Evolutionary conservation across 2,888 invertebrate genomes (phyloP), one percentile per base, ranked within the genome.

Genomic region (Andrena trimmerana): DNA sequence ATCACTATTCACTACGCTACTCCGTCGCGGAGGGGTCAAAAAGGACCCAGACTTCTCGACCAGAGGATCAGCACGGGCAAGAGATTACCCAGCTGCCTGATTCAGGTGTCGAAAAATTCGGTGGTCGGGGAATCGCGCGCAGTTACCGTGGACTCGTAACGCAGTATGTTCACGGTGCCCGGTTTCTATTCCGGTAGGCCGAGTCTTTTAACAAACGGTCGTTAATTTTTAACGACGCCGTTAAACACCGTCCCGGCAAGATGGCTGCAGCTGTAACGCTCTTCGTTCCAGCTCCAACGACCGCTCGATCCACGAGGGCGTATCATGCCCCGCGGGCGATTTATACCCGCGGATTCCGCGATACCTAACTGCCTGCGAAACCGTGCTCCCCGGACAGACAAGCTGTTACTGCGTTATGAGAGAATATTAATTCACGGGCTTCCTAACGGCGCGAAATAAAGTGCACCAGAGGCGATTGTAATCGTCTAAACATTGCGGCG

Each of bases 201-300:
- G 82, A 82, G 85, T 85, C 83, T 89, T 91, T 90, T 89, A 92
- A 92, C 91, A 92, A 92, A 92, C 90, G 92, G 86, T 89, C 91
- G 92, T 91, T 92, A 92, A 92, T 83, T 83, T 86, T 92, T 92
- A 92, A 92, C 91, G 91, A 90, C 86, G 91, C 90, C 90, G 89
- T 92, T 92, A 92, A 92, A 90, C 81, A 79, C 81, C 86, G 86
- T 79, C 79, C 81, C 88, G 85, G 90, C 92, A 92, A 92, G 92
- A 92, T 92, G 92, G 92, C 92, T 87, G 90, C 92, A 92, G 92
- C 92, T 92, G 92, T 88, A 89, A 87, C 78, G 76, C 86, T 87
- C 84, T 75, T 76, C 74, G 87, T 86, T 84, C 83, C 82, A 75
- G 68, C 81, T 81, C 68, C 72, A 73, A 74, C 67, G 75, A 74